Percentiles rank a stretch among this genome's conserved stretches.
phyloP scores from a whole-genome alignment of 2,888 invertebrate genomes.

The Gymnosoma rotundatum region DNA sequence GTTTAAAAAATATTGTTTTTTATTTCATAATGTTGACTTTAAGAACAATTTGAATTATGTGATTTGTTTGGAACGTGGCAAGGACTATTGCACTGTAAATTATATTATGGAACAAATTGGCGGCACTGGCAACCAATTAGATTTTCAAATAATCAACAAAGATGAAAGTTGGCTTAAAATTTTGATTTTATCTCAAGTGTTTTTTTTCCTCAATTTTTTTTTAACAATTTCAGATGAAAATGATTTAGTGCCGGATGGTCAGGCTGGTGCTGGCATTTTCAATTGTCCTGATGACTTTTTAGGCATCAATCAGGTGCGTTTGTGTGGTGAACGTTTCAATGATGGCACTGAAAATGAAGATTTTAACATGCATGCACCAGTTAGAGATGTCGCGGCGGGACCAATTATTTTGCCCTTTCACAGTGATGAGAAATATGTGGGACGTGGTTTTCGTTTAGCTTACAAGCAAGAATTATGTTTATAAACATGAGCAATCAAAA shows the following conservation, averaged over 20 bases:
- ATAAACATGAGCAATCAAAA: slow-evolving; percentile 57
- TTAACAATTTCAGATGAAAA: slow-evolving; percentile 84
- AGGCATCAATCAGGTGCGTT: slow-evolving; percentile 86
- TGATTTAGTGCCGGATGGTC: slow-evolving; percentile 85
- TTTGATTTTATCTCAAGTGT: slow-evolving; percentile 47
- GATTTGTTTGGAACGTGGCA: slow-evolving; percentile 86
- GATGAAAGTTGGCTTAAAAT: slow-evolving; percentile 84
- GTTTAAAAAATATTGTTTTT: neutral
- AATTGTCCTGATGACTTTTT: slow-evolving; percentile 91
- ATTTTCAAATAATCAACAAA: slow-evolving; percentile 87
- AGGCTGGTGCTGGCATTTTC: slow-evolving; percentile 89
- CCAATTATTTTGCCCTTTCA: slow-evolving; percentile 88
- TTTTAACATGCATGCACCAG: slow-evolving; percentile 86
- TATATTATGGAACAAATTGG: slow-evolving; percentile 83
- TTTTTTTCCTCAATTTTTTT: slow-evolving; percentile 8
- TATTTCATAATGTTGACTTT: neutral
- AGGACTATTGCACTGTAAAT: slow-evolving; percentile 86
- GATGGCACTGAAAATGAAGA: slow-evolving; percentile 85
- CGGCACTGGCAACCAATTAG: slow-evolving; percentile 82
- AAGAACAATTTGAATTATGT: slow-evolving; percentile 91
- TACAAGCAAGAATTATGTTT: slow-evolving; percentile 87
- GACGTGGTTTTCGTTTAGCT: slow-evolving; percentile 87
- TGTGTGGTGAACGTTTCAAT: slow-evolving; percentile 89
- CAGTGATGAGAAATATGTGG: slow-evolving; percentile 86
- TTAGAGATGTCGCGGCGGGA: slow-evolving; percentile 87